Conservation (phyloP, 2,888 invertebrate species). For the Drosophila nr. perissopoda region DNA sequence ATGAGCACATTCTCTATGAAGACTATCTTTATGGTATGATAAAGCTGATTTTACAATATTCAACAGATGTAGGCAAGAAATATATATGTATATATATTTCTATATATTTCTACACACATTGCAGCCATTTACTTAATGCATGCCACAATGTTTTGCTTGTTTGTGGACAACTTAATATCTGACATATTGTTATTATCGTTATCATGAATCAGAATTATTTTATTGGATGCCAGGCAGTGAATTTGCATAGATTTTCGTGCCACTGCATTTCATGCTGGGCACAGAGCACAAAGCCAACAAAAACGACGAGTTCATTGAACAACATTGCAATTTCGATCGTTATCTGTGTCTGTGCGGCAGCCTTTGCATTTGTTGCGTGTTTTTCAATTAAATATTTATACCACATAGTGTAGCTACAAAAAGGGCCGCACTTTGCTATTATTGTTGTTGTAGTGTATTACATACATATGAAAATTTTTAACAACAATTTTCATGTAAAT, state of each 20-base stretch:
- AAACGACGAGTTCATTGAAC: constrained; percentile 15
- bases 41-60: background rate
- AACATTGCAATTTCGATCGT: constrained; percentile 25
- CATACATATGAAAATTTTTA: constrained; percentile 48
- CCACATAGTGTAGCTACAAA: constrained; percentile 44
- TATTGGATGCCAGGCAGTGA: constrained; percentile 29
- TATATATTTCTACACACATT: too few species aligned
- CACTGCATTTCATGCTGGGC: constrained; percentile 36
- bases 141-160: background rate
- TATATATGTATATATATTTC: too few species aligned
- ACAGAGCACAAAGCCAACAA: constrained; percentile 38
- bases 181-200: constrained; percentile 15
- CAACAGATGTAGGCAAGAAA: background rate
- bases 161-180: background rate
- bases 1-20: background rate
- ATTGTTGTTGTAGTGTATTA: constrained; percentile 17
- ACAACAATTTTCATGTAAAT: constrained; percentile 73
- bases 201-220: constrained; percentile 41
- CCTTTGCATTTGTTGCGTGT: constrained; percentile 47
- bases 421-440: constrained; percentile 33
- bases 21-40: background rate
- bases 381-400: constrained; percentile 79
- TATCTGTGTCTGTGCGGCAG: background rate
- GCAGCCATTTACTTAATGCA: background rate
- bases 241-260: constrained; percentile 70